Percentiles rank a stretch among this genome's conserved stretches.
These are phyloP conservation scores for Achatina immaculata DNA, from an alignment of 1,140 invertebrate genomes.

Conservation along the genomic window DNA sequence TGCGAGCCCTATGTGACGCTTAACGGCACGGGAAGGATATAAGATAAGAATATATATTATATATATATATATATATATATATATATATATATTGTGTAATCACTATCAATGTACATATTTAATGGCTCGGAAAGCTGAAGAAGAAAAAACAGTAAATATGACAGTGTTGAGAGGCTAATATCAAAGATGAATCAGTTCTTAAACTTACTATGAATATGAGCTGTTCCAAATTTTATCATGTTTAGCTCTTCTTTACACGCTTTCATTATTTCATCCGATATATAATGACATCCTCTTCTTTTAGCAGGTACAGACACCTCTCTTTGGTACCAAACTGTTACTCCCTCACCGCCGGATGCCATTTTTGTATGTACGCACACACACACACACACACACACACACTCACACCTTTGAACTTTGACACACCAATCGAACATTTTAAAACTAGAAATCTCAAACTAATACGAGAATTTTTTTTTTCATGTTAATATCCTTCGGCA, in stretches of 20 bases:
- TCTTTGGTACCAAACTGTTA: slow-evolving; percentile 31
- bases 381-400: background rate
- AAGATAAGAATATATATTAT: too few species aligned
- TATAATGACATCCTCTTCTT: slow-evolving; percentile 34
- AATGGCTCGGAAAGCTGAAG: too few species aligned
- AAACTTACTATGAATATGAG: slow-evolving; percentile 29
- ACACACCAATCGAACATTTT: too few species aligned
- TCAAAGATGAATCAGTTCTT: background rate
- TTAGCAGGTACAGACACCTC: slow-evolving; percentile 18
- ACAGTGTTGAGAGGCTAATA: background rate
- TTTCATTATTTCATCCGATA: slow-evolving; percentile 28
- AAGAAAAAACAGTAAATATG: background rate
- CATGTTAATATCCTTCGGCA: too few species aligned
- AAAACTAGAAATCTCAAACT: too few species aligned
- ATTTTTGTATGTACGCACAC: too few species aligned
- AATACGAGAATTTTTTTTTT: too few species aligned
- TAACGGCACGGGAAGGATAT: too few species aligned
- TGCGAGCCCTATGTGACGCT: too few species aligned
- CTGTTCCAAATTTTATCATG: slow-evolving; percentile 25
- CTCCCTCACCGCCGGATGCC: slow-evolving; percentile 25
- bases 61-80: too few species aligned
- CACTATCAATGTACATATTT: too few species aligned
- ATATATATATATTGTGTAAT: too few species aligned
- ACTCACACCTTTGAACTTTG: background rate
- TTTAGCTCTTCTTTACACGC: slow-evolving; percentile 21